Evolutionary conservation across 1,140 invertebrate genomes (phyloP).

Genomic region (Drosophila sucinea): DNA sequence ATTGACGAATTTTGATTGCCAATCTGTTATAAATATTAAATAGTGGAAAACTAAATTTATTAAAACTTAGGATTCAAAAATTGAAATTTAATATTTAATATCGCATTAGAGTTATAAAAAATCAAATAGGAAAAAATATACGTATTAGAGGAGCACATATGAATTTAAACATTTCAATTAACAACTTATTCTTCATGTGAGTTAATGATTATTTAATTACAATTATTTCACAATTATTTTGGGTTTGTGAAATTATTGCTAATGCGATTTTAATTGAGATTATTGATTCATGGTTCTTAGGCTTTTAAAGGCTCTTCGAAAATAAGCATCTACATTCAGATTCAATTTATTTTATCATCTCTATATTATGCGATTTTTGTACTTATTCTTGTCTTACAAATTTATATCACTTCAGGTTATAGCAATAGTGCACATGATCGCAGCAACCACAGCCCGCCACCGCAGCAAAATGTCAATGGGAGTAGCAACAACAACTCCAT

Average conservation of each 20-base stretch:
- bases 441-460: constrained; percentile 65
- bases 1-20: background rate
- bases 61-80: background rate
- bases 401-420: constrained; percentile 52
- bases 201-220: no score
- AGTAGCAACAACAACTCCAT: constrained; percentile 54
- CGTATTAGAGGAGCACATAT: no score
- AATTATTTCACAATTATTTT: no score
- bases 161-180: no score
- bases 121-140: no score
- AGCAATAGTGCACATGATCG: constrained; percentile 65
- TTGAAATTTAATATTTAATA: no score
- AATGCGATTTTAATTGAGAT: no score
- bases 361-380: background rate
- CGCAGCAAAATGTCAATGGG: constrained; percentile 51
- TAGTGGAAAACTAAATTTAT: background rate
- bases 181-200: no score
- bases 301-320: no score
- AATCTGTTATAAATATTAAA: background rate
- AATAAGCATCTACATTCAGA: background rate
- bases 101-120: no score
- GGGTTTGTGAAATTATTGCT: no score
- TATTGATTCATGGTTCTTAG: no score
- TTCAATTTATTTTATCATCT: background rate
- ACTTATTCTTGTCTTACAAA: constrained; percentile 18